These are phyloP conservation scores for Brachionus rubens DNA, from an alignment of 1,140 invertebrate genomes.

Conservation along the genomic window DNA sequence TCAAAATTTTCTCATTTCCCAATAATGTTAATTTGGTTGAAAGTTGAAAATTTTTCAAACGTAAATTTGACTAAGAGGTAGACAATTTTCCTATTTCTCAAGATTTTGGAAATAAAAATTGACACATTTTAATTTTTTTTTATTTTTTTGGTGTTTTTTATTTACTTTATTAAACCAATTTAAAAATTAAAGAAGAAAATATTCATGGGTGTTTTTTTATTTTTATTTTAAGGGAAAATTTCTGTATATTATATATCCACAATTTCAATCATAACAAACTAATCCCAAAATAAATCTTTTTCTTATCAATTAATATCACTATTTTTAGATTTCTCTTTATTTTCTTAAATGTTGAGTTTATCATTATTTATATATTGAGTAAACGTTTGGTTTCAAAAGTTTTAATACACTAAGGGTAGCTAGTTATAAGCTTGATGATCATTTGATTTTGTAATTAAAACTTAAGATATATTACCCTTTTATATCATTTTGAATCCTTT, in stretches of 20 bases:
- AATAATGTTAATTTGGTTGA: too few species aligned
- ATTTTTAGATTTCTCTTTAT: slow-evolving; percentile 15
- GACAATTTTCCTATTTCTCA: not conserved
- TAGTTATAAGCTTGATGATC: too few species aligned
- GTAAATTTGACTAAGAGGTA: too few species aligned
- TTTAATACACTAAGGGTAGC: slow-evolving; percentile 1
- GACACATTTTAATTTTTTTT: slow-evolving; percentile 21
- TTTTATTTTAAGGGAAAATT: slow-evolving; percentile 18
- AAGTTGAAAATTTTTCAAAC: too few species aligned
- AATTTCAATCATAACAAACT: slow-evolving; percentile 31
- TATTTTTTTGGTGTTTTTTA: slow-evolving; percentile 13
- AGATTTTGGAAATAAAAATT: not conserved
- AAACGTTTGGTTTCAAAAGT: slow-evolving; percentile 24
- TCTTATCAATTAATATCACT: slow-evolving; percentile 29
- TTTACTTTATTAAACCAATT: slow-evolving; percentile 26
- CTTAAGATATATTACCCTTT: too few species aligned
- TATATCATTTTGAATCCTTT: too few species aligned
- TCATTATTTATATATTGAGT: slow-evolving; percentile 24
- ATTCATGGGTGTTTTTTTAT: slow-evolving; percentile 33
- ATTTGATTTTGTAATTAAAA: slow-evolving; percentile 1
- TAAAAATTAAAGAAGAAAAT: slow-evolving; percentile 12
- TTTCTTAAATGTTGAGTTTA: slow-evolving; percentile 30
- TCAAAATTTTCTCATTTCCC: too few species aligned
- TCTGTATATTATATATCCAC: slow-evolving; percentile 31
- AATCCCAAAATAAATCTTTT: slow-evolving; percentile 28